Evolutionary conservation across 2,113 vertebrate genomes (phyloP).

Genomic region (Malurus elegans): DNA sequence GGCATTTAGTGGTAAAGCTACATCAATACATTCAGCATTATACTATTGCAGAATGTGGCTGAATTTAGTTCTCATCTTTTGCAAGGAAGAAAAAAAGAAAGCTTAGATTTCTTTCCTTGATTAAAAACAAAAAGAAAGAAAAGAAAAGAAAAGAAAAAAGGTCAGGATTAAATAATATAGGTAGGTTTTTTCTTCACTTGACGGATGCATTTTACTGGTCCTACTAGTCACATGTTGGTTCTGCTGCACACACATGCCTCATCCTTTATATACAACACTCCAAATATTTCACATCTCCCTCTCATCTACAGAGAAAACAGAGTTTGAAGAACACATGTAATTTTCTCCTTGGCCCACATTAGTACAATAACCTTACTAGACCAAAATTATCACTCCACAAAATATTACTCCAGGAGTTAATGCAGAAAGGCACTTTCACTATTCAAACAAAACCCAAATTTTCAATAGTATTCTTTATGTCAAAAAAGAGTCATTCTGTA

Average conservation of each 20-base stretch:
- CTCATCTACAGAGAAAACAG: neutral
- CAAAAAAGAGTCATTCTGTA: neutral
- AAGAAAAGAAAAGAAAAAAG: neutral
- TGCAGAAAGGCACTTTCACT: neutral
- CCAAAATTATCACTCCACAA: neutral
- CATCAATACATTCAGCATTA: neutral
- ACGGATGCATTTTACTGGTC: neutral
- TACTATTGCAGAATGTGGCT: neutral
- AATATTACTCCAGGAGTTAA: neutral
- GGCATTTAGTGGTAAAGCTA: neutral
- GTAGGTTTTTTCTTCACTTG: neutral
- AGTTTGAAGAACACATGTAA: neutral
- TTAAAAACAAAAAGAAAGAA: neutral
- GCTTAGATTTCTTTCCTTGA: neutral
- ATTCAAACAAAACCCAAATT: neutral
- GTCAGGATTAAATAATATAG: too few relatives aligned
- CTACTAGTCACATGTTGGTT: fast-evolving
- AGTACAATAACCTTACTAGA: neutral
- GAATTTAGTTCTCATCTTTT: neutral
- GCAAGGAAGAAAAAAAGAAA: neutral
- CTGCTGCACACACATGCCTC: neutral
- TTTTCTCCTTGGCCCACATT: neutral
- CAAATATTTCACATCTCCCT: neutral
- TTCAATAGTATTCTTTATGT: neutral
- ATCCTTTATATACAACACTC: neutral